Evolutionary conservation across 2,888 invertebrate species (phyloP), one percentile per base, ranked within the genome.

Genomic region (Melanostoma mellinum): DNA sequence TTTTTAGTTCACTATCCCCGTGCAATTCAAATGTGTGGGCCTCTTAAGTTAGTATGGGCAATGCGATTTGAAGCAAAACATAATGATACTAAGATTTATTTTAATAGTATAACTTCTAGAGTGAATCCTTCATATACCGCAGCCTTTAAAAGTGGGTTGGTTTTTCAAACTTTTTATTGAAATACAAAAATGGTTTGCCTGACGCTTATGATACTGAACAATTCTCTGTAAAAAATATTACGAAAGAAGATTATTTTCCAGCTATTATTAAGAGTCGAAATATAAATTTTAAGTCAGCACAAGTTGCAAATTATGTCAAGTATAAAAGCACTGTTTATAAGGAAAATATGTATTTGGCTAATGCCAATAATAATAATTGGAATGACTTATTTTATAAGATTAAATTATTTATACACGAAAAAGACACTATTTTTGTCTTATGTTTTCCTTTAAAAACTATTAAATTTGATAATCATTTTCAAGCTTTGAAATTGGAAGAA

Each of bases 381-480:
- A 67, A 71, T 33, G 74, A 63, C 60, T 75, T 63, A 65, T 63
- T 80, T 71, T 81, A 75, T 68, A 81, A 82, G 63, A 82, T 82
- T 55, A 76, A 76, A 50, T 55, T 76, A 61, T 79, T 79, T 79
- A 61, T 79, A 55, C 53, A 48, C 68, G 53, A 73, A 73, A 63
- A 73, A 55, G 32, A 69, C 73, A 74, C 53, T 74, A 60, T 77
- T 65, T 77, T 74, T 71, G 74, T 78, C 71, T 50, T 71, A 56
- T 74, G 71, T 65, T 65, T 58, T 71, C 67, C 63, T 71, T 58
- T 84, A 74, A 67, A 84, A 69, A 71, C 67, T 67, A 61, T 71
- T 44, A 75, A 76, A 81, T 67, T 84, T 74, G 63, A 82, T 73
- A 65, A 44, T 55, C 76, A 82, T 77, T 77, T 77, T 69, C 74